These are phyloP conservation scores for Adelosebastes latens DNA, from an alignment of 2,797 vertebrate species.

Conservation along the genomic window DNA sequence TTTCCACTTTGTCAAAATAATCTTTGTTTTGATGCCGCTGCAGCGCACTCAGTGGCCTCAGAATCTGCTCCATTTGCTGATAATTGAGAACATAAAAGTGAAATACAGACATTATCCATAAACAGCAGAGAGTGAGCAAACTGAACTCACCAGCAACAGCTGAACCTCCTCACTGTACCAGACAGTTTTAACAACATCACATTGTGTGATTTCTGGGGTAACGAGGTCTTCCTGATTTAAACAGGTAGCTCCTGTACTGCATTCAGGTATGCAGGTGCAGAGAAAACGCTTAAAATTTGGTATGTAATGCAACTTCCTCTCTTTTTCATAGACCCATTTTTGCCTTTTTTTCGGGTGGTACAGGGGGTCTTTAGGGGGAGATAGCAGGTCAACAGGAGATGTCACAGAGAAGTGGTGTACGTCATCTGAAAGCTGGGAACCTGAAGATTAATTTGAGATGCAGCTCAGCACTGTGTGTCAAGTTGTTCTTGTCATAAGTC, in stretches of 20 bases:
- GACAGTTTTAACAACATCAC: not conserved
- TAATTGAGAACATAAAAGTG: not conserved
- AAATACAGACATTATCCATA: not conserved
- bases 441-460: accelerated
- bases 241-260: not conserved
- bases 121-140: not conserved
- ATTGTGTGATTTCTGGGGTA: not conserved
- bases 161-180: not conserved
- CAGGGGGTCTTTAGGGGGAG: too few relatives aligned
- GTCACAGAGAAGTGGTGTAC: too few relatives aligned
- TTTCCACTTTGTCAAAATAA: not conserved
- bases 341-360: accelerated
- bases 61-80: not conserved
- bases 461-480: too few relatives aligned
- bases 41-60: not conserved
- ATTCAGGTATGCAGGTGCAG: not conserved
- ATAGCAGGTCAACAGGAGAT: too few relatives aligned
- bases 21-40: not conserved
- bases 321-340: too few relatives aligned
- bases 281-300: not conserved
- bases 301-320: not conserved
- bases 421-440: too few relatives aligned
- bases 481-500: too few relatives aligned
- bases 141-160: not conserved
- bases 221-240: not conserved